Conservation (phyloP, 2,113 vertebrate genomes). For the Nycticorax nycticorax region DNA sequence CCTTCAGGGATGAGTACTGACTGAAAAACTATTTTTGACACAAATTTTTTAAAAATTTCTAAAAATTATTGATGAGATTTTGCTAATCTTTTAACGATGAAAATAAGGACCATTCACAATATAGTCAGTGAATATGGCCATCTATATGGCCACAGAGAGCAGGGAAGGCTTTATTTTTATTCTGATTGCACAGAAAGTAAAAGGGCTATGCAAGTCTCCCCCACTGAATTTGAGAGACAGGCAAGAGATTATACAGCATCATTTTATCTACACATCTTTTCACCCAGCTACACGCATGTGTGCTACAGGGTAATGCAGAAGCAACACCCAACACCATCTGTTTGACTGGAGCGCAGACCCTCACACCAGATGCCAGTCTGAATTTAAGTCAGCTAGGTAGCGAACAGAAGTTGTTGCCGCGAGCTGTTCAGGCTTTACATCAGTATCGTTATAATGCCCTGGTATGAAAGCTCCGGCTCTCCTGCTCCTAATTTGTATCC, state of each 20-base stretch:
- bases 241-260: not conserved
- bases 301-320: not conserved
- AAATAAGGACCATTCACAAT: not conserved
- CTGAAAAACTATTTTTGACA: not conserved
- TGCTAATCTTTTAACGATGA: not conserved
- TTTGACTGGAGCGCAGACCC: not conserved
- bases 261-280: not conserved
- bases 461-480: not conserved
- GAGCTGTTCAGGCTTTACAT: not conserved
- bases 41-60: not conserved
- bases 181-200: not conserved
- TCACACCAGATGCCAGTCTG: not conserved
- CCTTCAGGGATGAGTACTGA: not conserved
- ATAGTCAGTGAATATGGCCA: not conserved
- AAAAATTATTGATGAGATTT: not conserved
- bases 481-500: not conserved
- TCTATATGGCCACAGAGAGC: not conserved
- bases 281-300: not conserved
- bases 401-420: fast-evolving
- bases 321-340: not conserved
- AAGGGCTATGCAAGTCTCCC: not conserved
- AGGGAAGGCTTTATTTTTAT: not conserved
- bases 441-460: fast-evolving
- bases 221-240: not conserved
- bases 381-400: not conserved